These are phyloP conservation scores for Stigmatopora nigra DNA, from an alignment of 2,113 vertebrate species.

Conservation along the genomic window DNA sequence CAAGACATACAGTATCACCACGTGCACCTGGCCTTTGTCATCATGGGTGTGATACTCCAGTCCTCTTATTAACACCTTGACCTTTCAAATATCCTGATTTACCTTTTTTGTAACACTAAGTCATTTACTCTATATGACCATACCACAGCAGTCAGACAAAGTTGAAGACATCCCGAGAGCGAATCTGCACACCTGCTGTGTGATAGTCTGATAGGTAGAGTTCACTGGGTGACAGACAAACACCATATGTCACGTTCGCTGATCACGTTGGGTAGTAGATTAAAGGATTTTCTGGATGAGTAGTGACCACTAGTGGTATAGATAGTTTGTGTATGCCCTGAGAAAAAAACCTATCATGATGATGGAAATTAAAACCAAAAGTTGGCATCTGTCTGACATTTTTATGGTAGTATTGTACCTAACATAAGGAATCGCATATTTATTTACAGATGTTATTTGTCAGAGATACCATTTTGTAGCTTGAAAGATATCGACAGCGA, in stretches of 20 bases:
- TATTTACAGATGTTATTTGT: no score
- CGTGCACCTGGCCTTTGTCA: conserved; percentile 46
- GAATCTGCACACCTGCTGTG: conserved; percentile 32
- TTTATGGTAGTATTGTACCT: no score
- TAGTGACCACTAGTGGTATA: conserved; percentile 35
- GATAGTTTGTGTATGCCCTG: not conserved
- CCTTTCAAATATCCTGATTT: conserved; percentile 50
- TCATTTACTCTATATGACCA: conserved; percentile 35
- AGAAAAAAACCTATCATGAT: not conserved
- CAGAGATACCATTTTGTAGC: no score
- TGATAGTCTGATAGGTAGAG: conserved; percentile 27
- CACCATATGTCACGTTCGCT: conserved; percentile 52
- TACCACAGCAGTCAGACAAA: conserved; percentile 26
- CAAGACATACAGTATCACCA: conserved; percentile 26
- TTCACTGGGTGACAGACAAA: conserved; percentile 27
- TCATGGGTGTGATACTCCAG: conserved; percentile 44
- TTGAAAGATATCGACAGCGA: no score
- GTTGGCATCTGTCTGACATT: not conserved
- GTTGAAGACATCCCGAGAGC: conserved; percentile 29
- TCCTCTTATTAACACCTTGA: conserved; percentile 50
- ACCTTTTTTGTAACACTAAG: conserved; percentile 42
- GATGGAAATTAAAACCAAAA: not conserved
- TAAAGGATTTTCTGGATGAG: conserved; percentile 17
- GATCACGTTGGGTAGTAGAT: conserved; percentile 31
- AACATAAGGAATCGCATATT: no score